phyloP scores from a whole-genome alignment of 37 sponge, comb jelly and placozoan genomes.

The Sycon ciliatum region DNA sequence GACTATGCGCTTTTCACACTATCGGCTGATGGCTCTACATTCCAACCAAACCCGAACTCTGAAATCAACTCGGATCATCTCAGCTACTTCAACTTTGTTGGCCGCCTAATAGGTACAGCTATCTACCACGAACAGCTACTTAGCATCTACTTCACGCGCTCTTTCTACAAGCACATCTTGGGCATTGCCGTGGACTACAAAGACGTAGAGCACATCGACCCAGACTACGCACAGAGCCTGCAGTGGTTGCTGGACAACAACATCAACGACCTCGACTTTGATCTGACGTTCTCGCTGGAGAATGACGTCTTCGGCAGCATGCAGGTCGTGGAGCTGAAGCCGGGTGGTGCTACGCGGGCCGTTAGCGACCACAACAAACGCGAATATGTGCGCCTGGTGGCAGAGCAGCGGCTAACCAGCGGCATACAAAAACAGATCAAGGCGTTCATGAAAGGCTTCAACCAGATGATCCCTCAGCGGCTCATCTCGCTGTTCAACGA shows the following conservation, averaged over 20 bases:
- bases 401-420: conserved; percentile 81
- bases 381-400: conserved; percentile 90
- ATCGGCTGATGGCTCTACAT: conserved; percentile 87
- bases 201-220: conserved; percentile 88
- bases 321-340: conserved; percentile 60
- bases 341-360: conserved; percentile 45
- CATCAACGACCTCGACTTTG: conserved; percentile 73
- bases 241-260: conserved; percentile 89
- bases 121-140: conserved; percentile 86
- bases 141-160: conserved; percentile 88
- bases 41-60: conserved; percentile 88
- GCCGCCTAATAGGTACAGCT: conserved; percentile 75
- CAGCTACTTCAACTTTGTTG: conserved; percentile 90
- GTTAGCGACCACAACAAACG: conserved; percentile 84
- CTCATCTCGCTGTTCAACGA: conserved; percentile 88
- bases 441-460: conserved; percentile 81
- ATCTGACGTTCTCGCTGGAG: conserved; percentile 80
- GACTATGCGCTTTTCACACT: conserved; percentile 95
- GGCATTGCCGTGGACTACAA: conserved; percentile 76
- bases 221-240: conserved; percentile 80
- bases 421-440: conserved; percentile 79
- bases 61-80: conserved; percentile 89
- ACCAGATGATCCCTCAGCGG: conserved; percentile 74
- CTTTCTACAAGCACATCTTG: conserved; percentile 97
- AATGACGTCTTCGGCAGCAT: conserved; percentile 78